Evolutionary conservation across 2,888 invertebrate species (phyloP).

Genomic region (Adelognathus sp.): DNA sequence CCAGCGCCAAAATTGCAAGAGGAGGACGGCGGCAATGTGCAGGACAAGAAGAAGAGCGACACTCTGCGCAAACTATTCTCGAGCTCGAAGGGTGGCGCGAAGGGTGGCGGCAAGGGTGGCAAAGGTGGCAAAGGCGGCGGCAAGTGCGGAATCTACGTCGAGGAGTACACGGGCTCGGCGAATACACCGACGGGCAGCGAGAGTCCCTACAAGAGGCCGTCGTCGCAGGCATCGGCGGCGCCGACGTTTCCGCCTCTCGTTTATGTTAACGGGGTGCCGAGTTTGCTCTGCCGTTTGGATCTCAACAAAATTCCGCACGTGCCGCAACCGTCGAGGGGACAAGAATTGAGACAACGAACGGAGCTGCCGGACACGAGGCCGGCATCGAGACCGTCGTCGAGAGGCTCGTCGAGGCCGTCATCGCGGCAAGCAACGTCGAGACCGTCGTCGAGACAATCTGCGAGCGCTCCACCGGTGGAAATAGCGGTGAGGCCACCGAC

Average conservation of each 20-base stretch:
- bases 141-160: slow-evolving; percentile 84
- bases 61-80: slow-evolving; percentile 86
- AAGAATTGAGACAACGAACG: slow-evolving; percentile 82
- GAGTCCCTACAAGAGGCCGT: slow-evolving; percentile 79
- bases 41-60: slow-evolving; percentile 88
- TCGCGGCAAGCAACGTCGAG: slow-evolving; percentile 54
- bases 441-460: slow-evolving; percentile 44
- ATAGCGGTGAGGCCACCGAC: slow-evolving; percentile 69
- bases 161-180: slow-evolving; percentile 77
- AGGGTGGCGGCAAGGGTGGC: slow-evolving; percentile 86
- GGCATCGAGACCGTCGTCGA: slow-evolving; percentile 68
- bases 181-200: slow-evolving; percentile 79
- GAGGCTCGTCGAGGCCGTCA: slow-evolving; percentile 51
- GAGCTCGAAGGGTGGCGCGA: slow-evolving; percentile 80
- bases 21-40: slow-evolving; percentile 82
- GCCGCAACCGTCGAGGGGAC: slow-evolving; percentile 79
- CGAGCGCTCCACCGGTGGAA: slow-evolving; percentile 30
- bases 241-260: slow-evolving; percentile 69
- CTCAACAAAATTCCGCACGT: slow-evolving; percentile 78
- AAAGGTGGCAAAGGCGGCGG: slow-evolving; percentile 86
- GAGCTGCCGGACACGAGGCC: slow-evolving; percentile 82
- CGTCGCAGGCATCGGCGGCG: slow-evolving; percentile 68
- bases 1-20: slow-evolving; percentile 80
- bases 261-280: slow-evolving; percentile 74
- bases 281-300: slow-evolving; percentile 81